Base-by-base conservation (phyloP, 2,888 invertebrate genomes). In the Catotricha subobsoleta region DNA sequence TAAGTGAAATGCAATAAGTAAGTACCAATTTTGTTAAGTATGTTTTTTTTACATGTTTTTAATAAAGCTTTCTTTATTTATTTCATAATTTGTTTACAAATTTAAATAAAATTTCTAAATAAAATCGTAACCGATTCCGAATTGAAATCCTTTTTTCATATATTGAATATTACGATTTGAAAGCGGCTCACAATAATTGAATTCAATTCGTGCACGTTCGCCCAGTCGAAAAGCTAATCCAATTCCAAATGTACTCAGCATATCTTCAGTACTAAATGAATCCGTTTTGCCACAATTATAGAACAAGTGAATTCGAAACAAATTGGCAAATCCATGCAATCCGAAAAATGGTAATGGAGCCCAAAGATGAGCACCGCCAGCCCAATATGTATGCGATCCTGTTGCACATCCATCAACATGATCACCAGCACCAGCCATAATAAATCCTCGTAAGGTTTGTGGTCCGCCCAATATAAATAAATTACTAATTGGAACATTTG, bases 181-280 rank as follows among this genome's bases (percentile, higher is more conserved):
- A 41, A 83, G 52, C 31, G 95, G 95, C 54, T 83, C 64, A 59
- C 86, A 83, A 66, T 95, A 91, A 69, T 95, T 97, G 41, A 98
- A 71, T 68, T 98, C 97, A 41, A 97, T 69, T 43, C 94, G 71
- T n/a, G 91, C 92, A 46, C 79, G 67, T 48, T 83, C 71, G 48
- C 78, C 90, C 43, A 97, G 65, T 47, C 82, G 74, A 54, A 94
- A 67, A 12, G 83, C 86, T 40, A 94, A 58, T 13, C 94, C 95
- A 41, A 77, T 61, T 25, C 98, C 97, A 51, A 72, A 73, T 3
- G 91, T 9, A 12, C 9, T 21, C 6, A 9, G 5, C 28, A 23
- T 27, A 23, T 42, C 41, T 50, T 63, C 61, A 48, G 53, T 52
- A 40, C 52, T 53, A 45, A 64, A 60, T 39, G 52, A 50, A 29